phyloP scores from a whole-genome alignment of 2,797 vertebrate species.

The Sciurus vulgaris region DNA sequence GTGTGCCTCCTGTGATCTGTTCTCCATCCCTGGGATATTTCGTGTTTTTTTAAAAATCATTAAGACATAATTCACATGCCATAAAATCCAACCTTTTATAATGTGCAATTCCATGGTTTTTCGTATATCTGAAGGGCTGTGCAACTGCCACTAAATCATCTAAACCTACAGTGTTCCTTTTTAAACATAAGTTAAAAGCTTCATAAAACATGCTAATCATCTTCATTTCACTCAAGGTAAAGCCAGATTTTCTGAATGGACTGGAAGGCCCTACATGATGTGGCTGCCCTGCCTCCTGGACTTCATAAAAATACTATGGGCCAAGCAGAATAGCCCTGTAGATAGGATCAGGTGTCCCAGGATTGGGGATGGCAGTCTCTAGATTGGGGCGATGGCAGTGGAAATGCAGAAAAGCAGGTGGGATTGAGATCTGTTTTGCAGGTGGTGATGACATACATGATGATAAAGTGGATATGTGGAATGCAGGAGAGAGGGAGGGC shows the following conservation, averaged over 20 bases:
- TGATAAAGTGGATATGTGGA: not conserved
- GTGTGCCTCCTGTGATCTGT: not conserved
- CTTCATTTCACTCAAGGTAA: not conserved
- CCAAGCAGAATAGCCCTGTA: not conserved
- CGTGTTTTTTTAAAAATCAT: not conserved
- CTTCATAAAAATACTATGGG: not conserved
- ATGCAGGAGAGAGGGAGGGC: not conserved
- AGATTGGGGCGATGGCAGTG: not conserved
- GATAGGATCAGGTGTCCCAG: not conserved
- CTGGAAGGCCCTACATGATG: not conserved
- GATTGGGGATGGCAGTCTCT: not conserved
- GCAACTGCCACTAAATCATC: not conserved
- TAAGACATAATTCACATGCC: not conserved
- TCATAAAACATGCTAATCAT: not conserved
- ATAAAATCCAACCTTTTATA: not conserved
- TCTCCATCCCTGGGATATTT: not conserved
- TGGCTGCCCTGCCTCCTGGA: not conserved
- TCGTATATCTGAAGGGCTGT: conserved; percentile 15
- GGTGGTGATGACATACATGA: not conserved
- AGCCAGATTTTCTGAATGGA: not conserved
- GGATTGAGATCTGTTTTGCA: not conserved
- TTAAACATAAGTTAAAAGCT: not conserved
- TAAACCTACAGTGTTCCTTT: conserved; percentile 31
- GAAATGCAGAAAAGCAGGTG: not conserved
- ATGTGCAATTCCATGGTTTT: not conserved